Conservation (phyloP, 2,113 vertebrate species). For the Indicator maculatus region DNA sequence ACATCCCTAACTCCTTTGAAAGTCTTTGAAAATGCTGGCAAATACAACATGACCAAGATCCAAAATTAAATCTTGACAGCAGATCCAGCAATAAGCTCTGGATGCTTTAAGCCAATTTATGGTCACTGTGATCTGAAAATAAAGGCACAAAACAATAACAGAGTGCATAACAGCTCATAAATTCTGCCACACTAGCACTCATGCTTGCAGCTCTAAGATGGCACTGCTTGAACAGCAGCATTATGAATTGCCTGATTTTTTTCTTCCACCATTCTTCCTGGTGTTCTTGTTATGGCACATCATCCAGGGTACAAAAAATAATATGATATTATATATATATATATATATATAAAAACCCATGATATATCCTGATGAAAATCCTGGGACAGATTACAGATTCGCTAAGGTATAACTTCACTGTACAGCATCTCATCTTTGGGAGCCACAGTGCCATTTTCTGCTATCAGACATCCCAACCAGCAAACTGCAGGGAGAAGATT, state of each 20-base stretch:
- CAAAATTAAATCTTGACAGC: slow-evolving; percentile 20
- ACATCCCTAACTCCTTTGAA: neutral
- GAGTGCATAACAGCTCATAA: neutral
- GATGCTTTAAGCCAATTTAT: neutral
- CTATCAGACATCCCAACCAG: neutral
- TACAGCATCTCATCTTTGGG: neutral
- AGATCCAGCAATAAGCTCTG: neutral
- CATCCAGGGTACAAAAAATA: neutral
- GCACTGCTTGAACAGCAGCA: neutral
- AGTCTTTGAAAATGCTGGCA: neutral
- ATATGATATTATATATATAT: too few species aligned
- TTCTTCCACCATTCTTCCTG: neutral
- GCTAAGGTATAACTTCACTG: accelerated
- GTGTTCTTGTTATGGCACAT: neutral
- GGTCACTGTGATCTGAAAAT: neutral
- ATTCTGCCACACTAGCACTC: neutral
- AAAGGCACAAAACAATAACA: neutral
- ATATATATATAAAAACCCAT: too few species aligned
- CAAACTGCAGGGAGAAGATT: neutral
- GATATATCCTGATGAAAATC: neutral
- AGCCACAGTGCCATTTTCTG: neutral
- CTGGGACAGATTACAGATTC: neutral
- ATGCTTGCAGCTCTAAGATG: neutral
- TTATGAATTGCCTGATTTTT: neutral
- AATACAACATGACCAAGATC: neutral